Base-by-base conservation (phyloP, 2,797 vertebrate species). In the Gadopsis marmoratus region DNA sequence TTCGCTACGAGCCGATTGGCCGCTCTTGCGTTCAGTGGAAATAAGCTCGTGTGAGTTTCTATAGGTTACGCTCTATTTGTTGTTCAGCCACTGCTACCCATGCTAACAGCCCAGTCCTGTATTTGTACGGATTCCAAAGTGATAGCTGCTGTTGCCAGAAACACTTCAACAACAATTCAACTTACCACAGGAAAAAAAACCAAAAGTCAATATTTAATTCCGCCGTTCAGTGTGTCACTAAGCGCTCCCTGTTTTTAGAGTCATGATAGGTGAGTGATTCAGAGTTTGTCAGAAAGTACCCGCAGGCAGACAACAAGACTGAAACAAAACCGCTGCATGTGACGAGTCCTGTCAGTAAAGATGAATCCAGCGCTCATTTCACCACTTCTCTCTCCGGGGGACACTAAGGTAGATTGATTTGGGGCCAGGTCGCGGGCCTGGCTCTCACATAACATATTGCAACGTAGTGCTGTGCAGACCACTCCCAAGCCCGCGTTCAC, bases 401-500 rank as follows among this genome's bases (percentile, higher is more conserved):
- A 33, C 35, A 17, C 10, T 82, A 68, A 67, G 73, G 61, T 26
- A 61, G 72, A 86, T 70, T 79, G 81, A 75, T 71, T 48, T 50
- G 35, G 23, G 47, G 58, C 16, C 70, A 5, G 26, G 76, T 74
- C n/a, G 13, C 2, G 41, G 41, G 50, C 47, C 65, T 45, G 35
- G 16, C 45, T 71, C 35, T 56, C 5, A 6, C n/a, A 54, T 50
- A 59, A 78, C 19, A 0, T 16, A 59, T 71, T 47, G 67, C 55
- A 33, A 11, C 48, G 29, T 8, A 26, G 10, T 31, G 59, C 47
- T 48, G 13, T 54, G 67, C 41, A 7, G 60, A 83, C 31, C 51
- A 47, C 13, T 53, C 56, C 33, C 54, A 59, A 5, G n/a, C 39
- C 31, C 26, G 6, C 60, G 47, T 5, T n/a, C 14, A 13, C 10